Percentiles rank a stretch among this genome's conserved stretches.
Evolutionary conservation across 2,113 vertebrate species (phyloP).

Genomic region (Monarcha castaneiventris): DNA sequence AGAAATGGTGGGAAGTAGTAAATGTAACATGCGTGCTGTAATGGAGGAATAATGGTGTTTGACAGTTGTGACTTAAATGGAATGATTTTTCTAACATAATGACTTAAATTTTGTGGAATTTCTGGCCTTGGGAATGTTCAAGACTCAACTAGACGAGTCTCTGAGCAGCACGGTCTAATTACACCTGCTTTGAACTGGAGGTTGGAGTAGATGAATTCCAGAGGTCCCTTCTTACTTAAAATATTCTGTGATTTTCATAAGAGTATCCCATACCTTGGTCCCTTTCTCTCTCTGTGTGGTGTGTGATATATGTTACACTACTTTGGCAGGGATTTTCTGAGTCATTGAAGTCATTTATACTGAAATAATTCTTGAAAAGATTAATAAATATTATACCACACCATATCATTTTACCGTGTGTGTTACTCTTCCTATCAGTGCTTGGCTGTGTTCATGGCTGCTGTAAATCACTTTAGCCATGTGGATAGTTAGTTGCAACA

Average conservation of each 20-base stretch:
- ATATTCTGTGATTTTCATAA: not conserved
- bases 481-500: not conserved
- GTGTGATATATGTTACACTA: not conserved
- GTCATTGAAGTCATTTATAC: not conserved
- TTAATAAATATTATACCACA: not conserved
- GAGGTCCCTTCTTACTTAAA: not conserved
- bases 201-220: not conserved
- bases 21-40: fast-evolving
- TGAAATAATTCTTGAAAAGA: not conserved
- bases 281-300: not conserved
- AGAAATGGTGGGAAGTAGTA: not conserved
- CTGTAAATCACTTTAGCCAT: not conserved
- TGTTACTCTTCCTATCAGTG: not conserved
- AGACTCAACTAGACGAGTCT: not conserved
- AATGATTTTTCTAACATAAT: not conserved
- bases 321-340: not conserved
- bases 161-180: not conserved
- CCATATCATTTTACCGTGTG: not conserved
- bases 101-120: not conserved
- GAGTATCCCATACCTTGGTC: not conserved
- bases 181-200: not conserved
- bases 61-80: not conserved
- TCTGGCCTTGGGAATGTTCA: not conserved
- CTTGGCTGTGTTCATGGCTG: not conserved
- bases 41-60: not conserved